A percentile compares a stretch with the other conserved stretches of the same genome.
These are phyloP conservation scores for Atractosteus spatula DNA, from an alignment of 2,113 vertebrate genomes.

Conservation along the genomic window DNA sequence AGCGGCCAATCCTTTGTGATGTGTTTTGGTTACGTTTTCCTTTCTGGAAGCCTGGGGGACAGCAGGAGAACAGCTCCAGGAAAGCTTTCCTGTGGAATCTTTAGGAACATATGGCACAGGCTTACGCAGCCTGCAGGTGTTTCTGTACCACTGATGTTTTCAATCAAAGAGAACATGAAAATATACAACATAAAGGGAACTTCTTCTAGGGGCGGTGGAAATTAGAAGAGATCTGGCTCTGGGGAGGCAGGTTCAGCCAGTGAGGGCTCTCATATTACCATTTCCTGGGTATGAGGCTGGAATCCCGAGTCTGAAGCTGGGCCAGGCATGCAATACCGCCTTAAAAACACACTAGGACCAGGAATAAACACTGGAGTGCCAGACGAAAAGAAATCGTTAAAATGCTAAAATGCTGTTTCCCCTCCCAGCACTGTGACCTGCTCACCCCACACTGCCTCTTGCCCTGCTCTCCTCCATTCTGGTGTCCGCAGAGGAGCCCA, in stretches of 20 bases:
- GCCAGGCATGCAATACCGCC: too few species aligned
- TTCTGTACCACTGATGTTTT: constrained; percentile 43
- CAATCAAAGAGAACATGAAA: constrained; percentile 35
- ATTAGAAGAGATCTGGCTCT: constrained; percentile 19
- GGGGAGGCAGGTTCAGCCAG: neutral
- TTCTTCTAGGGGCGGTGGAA: constrained; percentile 1
- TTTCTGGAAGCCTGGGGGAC: neutral
- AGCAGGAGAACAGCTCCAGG: neutral
- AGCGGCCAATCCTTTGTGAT: neutral
- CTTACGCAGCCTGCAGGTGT: constrained; percentile 44
- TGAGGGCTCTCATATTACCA: too few species aligned
- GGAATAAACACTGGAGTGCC: too few species aligned
- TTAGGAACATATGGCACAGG: constrained; percentile 25
- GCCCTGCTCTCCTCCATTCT: too few species aligned
- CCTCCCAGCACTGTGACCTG: too few species aligned
- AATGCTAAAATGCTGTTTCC: too few species aligned
- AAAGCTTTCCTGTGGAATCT: constrained; percentile 7
- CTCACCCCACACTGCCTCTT: too few species aligned
- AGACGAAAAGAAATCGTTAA: too few species aligned
- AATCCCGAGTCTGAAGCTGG: too few species aligned
- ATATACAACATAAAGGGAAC: constrained; percentile 17
- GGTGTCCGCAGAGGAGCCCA: too few species aligned
- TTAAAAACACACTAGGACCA: too few species aligned
- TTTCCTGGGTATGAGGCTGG: too few species aligned
- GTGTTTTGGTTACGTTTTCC: neutral